Conservation (phyloP, 2,113 vertebrate genomes). For the Tragelaphus imberbis region DNA sequence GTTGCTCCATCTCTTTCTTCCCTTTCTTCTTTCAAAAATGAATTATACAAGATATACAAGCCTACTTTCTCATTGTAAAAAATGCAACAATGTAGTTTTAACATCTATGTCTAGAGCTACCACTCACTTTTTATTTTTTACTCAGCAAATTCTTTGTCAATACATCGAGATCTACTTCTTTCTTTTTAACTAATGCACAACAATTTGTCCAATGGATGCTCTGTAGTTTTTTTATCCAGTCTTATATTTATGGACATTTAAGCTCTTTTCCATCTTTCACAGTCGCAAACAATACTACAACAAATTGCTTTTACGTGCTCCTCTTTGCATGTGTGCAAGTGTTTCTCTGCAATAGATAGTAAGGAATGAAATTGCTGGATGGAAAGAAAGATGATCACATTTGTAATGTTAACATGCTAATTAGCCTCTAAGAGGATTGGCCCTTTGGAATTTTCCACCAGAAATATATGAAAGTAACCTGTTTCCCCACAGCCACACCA, state of each 20-base stretch:
- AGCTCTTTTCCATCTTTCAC: conserved; percentile 13
- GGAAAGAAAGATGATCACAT: background rate
- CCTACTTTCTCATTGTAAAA: conserved; percentile 36
- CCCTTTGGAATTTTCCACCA: conserved; percentile 2
- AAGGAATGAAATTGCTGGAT: background rate
- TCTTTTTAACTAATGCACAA: background rate
- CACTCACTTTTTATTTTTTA: conserved; percentile 31
- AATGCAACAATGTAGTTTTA: conserved; percentile 24
- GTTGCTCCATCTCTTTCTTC: background rate
- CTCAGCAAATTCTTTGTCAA: conserved; percentile 11
- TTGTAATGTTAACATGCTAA: background rate
- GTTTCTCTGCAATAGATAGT: background rate
- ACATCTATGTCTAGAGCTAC: conserved; percentile 28
- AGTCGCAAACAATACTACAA: background rate
- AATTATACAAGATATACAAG: background rate
- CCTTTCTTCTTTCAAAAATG: conserved; percentile 1
- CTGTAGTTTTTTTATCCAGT: background rate
- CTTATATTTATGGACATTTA: background rate
- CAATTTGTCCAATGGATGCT: background rate
- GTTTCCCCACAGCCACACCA: background rate
- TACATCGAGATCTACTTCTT: background rate
- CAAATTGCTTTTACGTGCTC: background rate
- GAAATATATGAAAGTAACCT: background rate
- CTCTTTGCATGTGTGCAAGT: background rate
- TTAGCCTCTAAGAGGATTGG: background rate